A percentile compares a stretch with the other conserved stretches of the same genome.
Evolutionary conservation across 2,888 invertebrate genomes (phyloP).

Genomic region (Pemphredon lugubris): DNA sequence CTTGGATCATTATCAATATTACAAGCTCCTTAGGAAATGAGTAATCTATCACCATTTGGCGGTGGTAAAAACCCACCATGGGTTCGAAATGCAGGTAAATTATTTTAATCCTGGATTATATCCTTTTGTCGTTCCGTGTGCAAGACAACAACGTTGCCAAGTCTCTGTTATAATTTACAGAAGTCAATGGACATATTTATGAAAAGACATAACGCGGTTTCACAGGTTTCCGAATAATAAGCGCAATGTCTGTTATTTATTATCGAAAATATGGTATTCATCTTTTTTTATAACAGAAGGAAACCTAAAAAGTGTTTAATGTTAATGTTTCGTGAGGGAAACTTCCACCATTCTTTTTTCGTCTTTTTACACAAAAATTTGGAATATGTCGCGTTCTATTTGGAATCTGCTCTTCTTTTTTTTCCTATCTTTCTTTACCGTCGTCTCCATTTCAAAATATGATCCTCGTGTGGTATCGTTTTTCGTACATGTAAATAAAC

Average conservation of each 20-base stretch:
- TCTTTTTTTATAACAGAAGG: neutral
- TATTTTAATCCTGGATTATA: slow-evolving; percentile 16
- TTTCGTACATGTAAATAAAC: neutral
- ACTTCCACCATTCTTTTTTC: neutral
- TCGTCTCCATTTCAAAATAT: neutral
- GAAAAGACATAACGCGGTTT: slow-evolving; percentile 4
- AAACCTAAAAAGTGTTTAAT: neutral
- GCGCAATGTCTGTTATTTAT: neutral
- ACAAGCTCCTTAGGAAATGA: slow-evolving; percentile 75
- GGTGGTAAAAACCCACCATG: slow-evolving; percentile 92
- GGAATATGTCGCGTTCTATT: no score
- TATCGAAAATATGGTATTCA: neutral
- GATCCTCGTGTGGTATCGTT: neutral
- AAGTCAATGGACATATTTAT: slow-evolving; percentile 19
- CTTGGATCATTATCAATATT: slow-evolving; percentile 38
- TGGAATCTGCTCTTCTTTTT: no score
- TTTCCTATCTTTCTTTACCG: no score
- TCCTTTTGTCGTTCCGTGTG: slow-evolving; percentile 57
- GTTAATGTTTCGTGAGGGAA: neutral
- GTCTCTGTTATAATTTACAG: slow-evolving; percentile 34
- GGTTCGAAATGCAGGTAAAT: slow-evolving; percentile 85
- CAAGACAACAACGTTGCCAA: slow-evolving; percentile 62
- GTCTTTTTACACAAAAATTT: neutral
- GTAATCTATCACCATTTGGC: slow-evolving; percentile 83
- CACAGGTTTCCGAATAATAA: neutral